Conservation (phyloP, 2,797 vertebrate genomes). For the Dryobates pubescens region DNA sequence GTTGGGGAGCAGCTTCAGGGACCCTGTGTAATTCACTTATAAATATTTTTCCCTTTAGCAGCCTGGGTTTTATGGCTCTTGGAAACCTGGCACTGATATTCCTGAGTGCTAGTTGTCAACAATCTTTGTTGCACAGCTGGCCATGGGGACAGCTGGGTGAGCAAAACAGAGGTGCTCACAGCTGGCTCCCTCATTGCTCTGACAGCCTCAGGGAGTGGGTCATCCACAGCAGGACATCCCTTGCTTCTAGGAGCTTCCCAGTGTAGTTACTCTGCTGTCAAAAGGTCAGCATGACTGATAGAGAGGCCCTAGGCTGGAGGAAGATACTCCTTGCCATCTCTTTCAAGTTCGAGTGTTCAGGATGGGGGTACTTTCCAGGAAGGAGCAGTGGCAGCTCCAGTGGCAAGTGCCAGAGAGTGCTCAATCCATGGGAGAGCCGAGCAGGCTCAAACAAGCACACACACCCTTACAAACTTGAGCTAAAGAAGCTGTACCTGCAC, state of each 20-base stretch:
- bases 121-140: not conserved
- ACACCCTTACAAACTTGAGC: not conserved
- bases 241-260: not conserved
- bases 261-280: not conserved
- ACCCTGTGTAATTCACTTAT: not conserved
- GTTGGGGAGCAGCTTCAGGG: not conserved
- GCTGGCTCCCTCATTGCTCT: not conserved
- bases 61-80: not conserved
- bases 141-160: not conserved
- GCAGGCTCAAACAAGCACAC: constrained; percentile 22
- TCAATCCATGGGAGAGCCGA: not conserved
- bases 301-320: not conserved
- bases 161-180: not conserved
- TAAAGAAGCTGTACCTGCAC: not conserved
- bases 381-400: not conserved
- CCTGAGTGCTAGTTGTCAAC: not conserved
- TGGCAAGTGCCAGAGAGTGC: not conserved
- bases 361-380: not conserved
- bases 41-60: not conserved
- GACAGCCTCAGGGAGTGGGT: not conserved
- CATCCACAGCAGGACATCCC: not conserved
- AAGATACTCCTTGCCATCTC: not conserved
- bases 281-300: not conserved
- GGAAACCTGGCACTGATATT: not conserved
- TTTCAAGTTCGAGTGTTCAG: not conserved